Percentiles rank a stretch among this genome's conserved stretches.
Evolutionary conservation across 1,140 invertebrate genomes (phyloP).

Genomic region (Leucophenga varia): DNA sequence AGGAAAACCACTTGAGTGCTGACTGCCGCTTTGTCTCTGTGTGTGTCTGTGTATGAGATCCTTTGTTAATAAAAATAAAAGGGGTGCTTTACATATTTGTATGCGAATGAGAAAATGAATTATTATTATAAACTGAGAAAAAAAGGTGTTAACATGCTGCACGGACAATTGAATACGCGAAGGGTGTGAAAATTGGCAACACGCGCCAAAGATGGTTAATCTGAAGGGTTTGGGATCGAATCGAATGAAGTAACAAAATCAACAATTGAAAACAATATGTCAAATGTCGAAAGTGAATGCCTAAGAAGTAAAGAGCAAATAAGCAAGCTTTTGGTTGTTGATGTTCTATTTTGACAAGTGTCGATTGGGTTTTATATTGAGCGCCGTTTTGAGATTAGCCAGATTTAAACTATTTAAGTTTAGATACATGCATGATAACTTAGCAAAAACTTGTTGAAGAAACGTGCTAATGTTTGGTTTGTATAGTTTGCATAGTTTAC

Average conservation of each 20-base stretch:
- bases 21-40: neutral
- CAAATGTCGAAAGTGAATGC: slow-evolving; percentile 49
- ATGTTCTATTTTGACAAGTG: slow-evolving; percentile 54
- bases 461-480: no score
- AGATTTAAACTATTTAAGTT: no score
- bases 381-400: no score
- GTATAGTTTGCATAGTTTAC: no score
- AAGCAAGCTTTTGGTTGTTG: no score
- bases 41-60: neutral
- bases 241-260: slow-evolving; percentile 10
- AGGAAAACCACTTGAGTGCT: slow-evolving; percentile 4
- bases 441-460: no score
- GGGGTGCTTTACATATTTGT: no score
- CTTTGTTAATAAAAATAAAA: no score
- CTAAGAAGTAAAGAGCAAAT: no score
- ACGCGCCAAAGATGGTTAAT: slow-evolving; percentile 32
- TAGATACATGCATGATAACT: no score
- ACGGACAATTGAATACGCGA: slow-evolving; percentile 43
- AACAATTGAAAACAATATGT: slow-evolving; percentile 44
- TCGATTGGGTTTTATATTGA: slow-evolving; percentile 17
- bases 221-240: slow-evolving; percentile 12
- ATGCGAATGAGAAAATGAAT: no score
- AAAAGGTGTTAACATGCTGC: slow-evolving; percentile 44
- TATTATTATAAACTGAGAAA: no score
- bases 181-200: slow-evolving; percentile 55